These are phyloP conservation scores for Gallinago stenura DNA, from an alignment of 2,797 vertebrate genomes.

Conservation along the genomic window DNA sequence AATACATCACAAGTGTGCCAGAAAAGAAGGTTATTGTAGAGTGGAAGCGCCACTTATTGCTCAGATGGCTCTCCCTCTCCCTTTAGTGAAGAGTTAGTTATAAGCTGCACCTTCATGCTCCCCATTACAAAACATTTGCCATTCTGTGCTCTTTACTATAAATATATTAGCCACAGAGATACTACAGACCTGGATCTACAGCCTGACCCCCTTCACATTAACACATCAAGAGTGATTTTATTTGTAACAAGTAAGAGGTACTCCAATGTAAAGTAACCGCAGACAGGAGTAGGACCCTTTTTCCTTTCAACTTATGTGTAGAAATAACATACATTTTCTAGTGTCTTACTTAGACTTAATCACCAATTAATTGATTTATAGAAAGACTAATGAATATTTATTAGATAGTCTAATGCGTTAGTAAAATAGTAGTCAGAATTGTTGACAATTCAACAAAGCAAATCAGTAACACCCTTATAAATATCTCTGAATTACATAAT, in stretches of 20 bases:
- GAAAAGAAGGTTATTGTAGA: not conserved
- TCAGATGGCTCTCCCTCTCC: not conserved
- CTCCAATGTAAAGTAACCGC: not conserved
- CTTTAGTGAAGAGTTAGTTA: not conserved
- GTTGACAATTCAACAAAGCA: too few species aligned
- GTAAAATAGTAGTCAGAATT: too few species aligned
- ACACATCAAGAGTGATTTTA: not conserved
- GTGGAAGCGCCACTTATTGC: not conserved
- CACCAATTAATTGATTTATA: not conserved
- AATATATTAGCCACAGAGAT: not conserved
- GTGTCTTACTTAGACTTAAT: not conserved
- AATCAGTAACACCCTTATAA: not conserved
- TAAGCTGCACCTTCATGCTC: not conserved
- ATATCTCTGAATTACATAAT: not conserved
- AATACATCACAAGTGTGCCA: not conserved
- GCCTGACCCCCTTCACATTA: not conserved
- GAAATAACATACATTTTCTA: not conserved
- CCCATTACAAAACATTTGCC: not conserved
- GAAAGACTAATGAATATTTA: not conserved
- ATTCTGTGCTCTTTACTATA: not conserved
- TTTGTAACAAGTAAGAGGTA: not conserved
- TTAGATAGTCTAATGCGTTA: not conserved
- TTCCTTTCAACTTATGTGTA: not conserved
- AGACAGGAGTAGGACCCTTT: not conserved
- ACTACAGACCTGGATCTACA: not conserved